Conservation (phyloP, 1,140 invertebrate species). For the Choristoneura fumiferana region DNA sequence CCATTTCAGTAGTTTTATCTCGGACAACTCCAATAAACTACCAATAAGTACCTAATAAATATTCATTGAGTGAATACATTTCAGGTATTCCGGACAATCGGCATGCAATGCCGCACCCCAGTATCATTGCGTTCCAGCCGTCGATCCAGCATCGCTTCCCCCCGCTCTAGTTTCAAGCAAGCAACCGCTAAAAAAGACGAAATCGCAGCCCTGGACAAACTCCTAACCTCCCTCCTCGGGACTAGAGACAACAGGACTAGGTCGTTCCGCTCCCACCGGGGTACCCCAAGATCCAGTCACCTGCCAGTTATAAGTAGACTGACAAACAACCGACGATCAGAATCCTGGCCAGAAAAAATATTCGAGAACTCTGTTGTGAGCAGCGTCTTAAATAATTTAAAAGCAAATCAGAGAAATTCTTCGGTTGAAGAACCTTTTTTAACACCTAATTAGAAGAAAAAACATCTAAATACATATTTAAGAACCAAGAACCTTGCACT, state of each 20-base stretch:
- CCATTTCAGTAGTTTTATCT: too few species aligned
- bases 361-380: constrained; percentile 57
- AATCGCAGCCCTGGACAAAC: constrained; percentile 68
- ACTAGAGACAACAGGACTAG: constrained; percentile 47
- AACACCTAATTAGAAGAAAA: constrained; percentile 55
- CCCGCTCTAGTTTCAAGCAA: constrained; percentile 23
- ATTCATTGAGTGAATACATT: too few species aligned
- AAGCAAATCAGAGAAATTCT: constrained; percentile 47
- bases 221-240: constrained; percentile 64
- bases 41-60: too few species aligned
- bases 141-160: constrained; percentile 44
- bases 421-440: constrained; percentile 57
- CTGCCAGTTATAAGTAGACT: constrained; percentile 38
- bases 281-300: constrained; percentile 52
- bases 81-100: constrained; percentile 59
- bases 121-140: constrained; percentile 47
- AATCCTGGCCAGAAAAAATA: constrained; percentile 63
- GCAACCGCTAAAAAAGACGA: constrained; percentile 48
- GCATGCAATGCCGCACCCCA: constrained; percentile 48
- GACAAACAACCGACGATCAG: constrained; percentile 41
- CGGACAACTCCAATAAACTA: too few species aligned
- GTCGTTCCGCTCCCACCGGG: constrained; percentile 58
- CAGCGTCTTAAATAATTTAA: constrained; percentile 58
- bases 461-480: too few species aligned
- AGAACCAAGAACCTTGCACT: too few species aligned